Conservation (phyloP, 1,140 invertebrate genomes). For the Geopemphigus sp. region DNA sequence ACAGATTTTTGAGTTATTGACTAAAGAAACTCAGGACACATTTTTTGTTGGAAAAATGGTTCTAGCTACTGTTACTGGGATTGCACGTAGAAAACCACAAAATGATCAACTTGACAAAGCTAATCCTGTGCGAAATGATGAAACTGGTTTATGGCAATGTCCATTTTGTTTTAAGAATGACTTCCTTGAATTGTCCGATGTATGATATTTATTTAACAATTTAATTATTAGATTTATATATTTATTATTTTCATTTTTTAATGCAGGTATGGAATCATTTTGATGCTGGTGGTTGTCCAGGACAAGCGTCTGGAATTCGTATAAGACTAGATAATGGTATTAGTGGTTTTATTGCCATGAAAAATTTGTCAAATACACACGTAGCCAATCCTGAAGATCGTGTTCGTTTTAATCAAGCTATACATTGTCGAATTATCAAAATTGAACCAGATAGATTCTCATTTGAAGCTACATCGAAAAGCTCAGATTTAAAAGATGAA, state of each 20-base stretch:
- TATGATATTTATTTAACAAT: constrained; percentile 52
- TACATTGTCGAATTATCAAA: constrained; percentile 92
- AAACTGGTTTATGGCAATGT: constrained; percentile 94
- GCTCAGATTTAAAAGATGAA: constrained; percentile 87
- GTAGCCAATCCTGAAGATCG: constrained; percentile 91
- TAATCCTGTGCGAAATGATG: constrained; percentile 90
- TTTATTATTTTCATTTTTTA: constrained; percentile 30
- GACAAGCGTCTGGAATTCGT: constrained; percentile 88
- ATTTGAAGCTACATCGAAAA: constrained; percentile 90
- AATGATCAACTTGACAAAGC: constrained; percentile 92
- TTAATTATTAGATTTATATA: not conserved
- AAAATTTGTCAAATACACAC: constrained; percentile 91
- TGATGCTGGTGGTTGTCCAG: constrained; percentile 91
- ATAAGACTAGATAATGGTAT: constrained; percentile 91
- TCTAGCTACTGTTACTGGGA: constrained; percentile 70
- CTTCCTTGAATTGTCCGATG: constrained; percentile 91
- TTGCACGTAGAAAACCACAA: constrained; percentile 83
- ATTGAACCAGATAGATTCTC: constrained; percentile 93
- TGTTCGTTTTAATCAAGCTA: constrained; percentile 80
- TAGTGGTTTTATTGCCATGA: constrained; percentile 90
- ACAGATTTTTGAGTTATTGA: constrained; percentile 91
- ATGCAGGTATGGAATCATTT: constrained; percentile 92
- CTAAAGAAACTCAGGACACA: constrained; percentile 93
- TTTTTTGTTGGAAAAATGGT: constrained; percentile 91
- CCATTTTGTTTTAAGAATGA: constrained; percentile 95